Conservation (phyloP, 1,140 invertebrate genomes). For the Drosophila punjabiensis region DNA sequence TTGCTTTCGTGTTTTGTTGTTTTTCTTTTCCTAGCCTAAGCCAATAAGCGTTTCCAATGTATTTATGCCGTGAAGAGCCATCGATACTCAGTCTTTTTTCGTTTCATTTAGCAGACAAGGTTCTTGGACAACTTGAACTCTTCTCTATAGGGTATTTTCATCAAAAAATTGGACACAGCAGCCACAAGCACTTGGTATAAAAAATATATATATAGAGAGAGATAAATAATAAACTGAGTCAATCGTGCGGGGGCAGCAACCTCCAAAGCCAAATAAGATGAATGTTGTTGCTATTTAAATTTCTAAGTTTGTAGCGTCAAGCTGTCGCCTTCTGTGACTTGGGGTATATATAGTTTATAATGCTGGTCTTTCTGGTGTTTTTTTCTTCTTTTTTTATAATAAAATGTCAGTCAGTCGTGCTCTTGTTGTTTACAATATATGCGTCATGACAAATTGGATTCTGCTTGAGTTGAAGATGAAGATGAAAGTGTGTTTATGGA, state of each 20-base stretch:
- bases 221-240: slow-evolving; percentile 35
- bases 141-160: slow-evolving; percentile 24
- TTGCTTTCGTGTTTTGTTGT: not conserved
- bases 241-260: slow-evolving; percentile 74
- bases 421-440: slow-evolving; percentile 51
- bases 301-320: slow-evolving; percentile 15
- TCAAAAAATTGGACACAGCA: slow-evolving; percentile 30
- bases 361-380: slow-evolving; percentile 13
- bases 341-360: slow-evolving; percentile 28
- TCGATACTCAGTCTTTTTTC: slow-evolving; percentile 11
- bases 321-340: slow-evolving; percentile 30
- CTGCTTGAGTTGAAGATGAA: slow-evolving; percentile 5
- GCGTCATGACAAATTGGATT: slow-evolving; percentile 60
- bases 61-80: slow-evolving; percentile 13
- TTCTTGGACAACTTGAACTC: not conserved
- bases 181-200: slow-evolving; percentile 17
- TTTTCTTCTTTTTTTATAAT: slow-evolving; percentile 9
- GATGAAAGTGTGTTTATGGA: not conserved
- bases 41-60: slow-evolving; percentile 59
- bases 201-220: slow-evolving; percentile 11
- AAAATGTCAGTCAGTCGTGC: slow-evolving; percentile 42
- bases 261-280: slow-evolving; percentile 70
- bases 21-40: slow-evolving; percentile 24
- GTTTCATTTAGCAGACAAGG: not conserved
- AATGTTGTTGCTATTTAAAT: slow-evolving; percentile 40